Conservation (phyloP, 1,140 invertebrate genomes). For the Drosophila pallidifrons region DNA sequence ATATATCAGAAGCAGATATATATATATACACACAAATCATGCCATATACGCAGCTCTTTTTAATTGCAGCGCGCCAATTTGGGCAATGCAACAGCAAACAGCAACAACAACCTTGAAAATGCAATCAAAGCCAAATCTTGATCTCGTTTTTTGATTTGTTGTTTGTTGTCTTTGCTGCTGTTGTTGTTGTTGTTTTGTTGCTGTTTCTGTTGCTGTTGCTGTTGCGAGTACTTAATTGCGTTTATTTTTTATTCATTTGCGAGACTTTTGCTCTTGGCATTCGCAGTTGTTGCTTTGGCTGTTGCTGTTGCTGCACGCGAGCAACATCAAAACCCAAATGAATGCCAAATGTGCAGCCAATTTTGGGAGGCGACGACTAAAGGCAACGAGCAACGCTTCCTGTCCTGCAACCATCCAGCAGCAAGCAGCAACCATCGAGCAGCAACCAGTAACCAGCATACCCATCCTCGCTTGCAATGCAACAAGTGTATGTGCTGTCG, state of each 20-base stretch:
- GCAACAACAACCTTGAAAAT: slow-evolving; percentile 79
- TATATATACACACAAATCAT: slow-evolving; percentile 15
- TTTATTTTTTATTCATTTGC: slow-evolving; percentile 37
- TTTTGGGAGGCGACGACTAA: slow-evolving; percentile 45
- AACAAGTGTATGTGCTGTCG: slow-evolving; percentile 42
- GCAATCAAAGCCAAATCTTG: slow-evolving; percentile 78
- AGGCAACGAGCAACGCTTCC: slow-evolving; percentile 33
- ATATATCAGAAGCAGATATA: slow-evolving; percentile 4
- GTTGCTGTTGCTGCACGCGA: slow-evolving; percentile 56
- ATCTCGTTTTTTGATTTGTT: slow-evolving; percentile 72
- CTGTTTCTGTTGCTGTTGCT: slow-evolving; percentile 8
- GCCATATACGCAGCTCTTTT: slow-evolving; percentile 70
- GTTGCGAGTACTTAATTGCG: slow-evolving; percentile 39
- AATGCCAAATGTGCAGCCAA: slow-evolving; percentile 69
- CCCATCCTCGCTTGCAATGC: slow-evolving; percentile 31
- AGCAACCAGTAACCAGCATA: slow-evolving; percentile 9
- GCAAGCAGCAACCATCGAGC: too few species aligned
- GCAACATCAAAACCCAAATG: slow-evolving; percentile 57
- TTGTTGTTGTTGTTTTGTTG: slow-evolving; percentile 14
- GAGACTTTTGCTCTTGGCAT: slow-evolving; percentile 58
- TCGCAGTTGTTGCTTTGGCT: slow-evolving; percentile 2
- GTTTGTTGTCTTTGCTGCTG: slow-evolving; percentile 21
- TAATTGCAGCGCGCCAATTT: slow-evolving; percentile 76
- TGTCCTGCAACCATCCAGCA: slow-evolving; percentile 20
- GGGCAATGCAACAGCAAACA: slow-evolving; percentile 62